phyloP scores from a whole-genome alignment of 2,888 invertebrate species.

The Apamea anceps region DNA sequence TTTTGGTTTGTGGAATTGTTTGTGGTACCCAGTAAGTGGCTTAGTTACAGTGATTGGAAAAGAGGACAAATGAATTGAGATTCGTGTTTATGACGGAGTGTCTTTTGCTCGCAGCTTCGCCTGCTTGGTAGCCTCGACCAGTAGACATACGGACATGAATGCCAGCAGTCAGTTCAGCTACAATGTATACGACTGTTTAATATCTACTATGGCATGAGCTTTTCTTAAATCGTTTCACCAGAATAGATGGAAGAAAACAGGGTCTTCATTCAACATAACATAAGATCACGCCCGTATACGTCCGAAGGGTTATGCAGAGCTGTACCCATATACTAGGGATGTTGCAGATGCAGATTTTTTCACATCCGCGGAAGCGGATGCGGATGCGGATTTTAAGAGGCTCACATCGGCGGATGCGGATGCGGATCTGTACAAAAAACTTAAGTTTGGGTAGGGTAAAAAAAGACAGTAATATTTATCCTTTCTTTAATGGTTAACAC shows the following conservation, averaged over 20 bases:
- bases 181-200: background rate
- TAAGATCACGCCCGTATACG: background rate
- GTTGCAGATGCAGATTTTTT: too few relatives aligned
- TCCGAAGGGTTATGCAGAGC: background rate
- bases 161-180: too few relatives aligned
- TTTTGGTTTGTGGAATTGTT: conserved; percentile 19
- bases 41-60: background rate
- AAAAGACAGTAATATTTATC: too few relatives aligned
- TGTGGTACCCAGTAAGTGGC: background rate
- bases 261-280: background rate
- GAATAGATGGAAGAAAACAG: background rate
- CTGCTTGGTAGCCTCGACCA: background rate
- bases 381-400: too few relatives aligned
- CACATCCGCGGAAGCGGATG: too few relatives aligned
- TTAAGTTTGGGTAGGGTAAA: too few relatives aligned
- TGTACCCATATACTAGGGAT: too few relatives aligned
- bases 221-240: background rate
- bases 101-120: background rate
- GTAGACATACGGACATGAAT: background rate
- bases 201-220: background rate
- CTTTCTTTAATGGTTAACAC: too few relatives aligned
- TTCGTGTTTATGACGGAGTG: background rate
- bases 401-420: too few relatives aligned
- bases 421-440: too few relatives aligned
- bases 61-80: background rate